These are phyloP conservation scores for Diploscapter pachys DNA, from an alignment of 1,140 invertebrate genomes.

Conservation along the genomic window DNA sequence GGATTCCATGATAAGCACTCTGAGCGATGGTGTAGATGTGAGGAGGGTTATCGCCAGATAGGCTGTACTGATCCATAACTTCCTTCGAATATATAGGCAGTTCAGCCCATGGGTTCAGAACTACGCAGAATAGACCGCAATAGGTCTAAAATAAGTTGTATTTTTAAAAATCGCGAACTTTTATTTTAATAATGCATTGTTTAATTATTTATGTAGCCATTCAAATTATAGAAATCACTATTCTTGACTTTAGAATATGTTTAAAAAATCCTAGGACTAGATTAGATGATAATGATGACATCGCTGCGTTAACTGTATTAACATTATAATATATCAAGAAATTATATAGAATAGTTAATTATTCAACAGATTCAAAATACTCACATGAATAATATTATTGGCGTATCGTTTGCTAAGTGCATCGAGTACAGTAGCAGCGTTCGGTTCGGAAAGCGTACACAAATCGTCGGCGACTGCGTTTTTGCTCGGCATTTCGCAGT, in stretches of 20 bases:
- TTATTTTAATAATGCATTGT: not conserved
- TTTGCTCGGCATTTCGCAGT: slow-evolving; percentile 71
- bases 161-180: not conserved
- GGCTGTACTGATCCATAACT: slow-evolving; percentile 72
- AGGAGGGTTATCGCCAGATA: slow-evolving; percentile 70
- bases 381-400: slow-evolving; percentile 97
- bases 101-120: slow-evolving; percentile 98
- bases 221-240: not conserved
- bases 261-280: not conserved
- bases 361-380: slow-evolving; percentile 2
- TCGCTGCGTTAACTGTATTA: too few species aligned
- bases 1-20: slow-evolving; percentile 92
- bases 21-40: slow-evolving; percentile 99
- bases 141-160: slow-evolving; percentile 75
- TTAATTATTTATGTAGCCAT: not conserved
- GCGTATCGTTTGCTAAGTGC: slow-evolving; percentile 96
- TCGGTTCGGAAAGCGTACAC: slow-evolving; percentile 99
- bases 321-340: not conserved
- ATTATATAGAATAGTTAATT: too few species aligned
- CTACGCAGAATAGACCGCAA: slow-evolving; percentile 98
- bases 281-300: slow-evolving; percentile 20
- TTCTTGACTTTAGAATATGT: too few species aligned
- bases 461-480: slow-evolving; percentile 97
- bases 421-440: slow-evolving; percentile 96
- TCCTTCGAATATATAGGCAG: slow-evolving; percentile 91